Evolutionary conservation across 2,113 vertebrate species (phyloP).

Genomic region (Elephantulus edwardii): DNA sequence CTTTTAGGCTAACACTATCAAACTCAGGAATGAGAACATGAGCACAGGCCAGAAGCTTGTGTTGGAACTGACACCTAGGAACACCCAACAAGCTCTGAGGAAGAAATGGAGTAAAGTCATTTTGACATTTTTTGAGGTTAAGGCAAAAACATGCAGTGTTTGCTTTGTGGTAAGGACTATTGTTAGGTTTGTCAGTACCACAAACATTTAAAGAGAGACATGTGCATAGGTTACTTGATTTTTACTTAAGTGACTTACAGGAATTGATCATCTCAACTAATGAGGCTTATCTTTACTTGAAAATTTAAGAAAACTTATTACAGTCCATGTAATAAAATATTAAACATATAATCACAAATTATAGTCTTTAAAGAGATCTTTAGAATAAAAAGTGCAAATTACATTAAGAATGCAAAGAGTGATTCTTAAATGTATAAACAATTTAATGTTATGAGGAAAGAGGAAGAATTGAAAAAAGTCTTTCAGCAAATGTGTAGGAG

Average conservation of each 20-base stretch:
- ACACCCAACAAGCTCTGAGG: not conserved
- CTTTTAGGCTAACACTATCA: too few relatives aligned
- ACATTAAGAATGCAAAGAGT: not conserved
- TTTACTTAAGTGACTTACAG: not conserved
- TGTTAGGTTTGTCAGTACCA: not conserved
- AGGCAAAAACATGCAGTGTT: not conserved
- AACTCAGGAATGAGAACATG: not conserved
- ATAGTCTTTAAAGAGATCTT: not conserved
- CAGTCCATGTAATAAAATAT: conserved; percentile 4
- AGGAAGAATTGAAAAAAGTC: not conserved
- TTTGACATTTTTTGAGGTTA: not conserved
- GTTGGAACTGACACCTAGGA: not conserved
- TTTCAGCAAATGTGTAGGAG: not conserved
- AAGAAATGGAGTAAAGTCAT: not conserved
- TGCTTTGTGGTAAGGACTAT: not conserved
- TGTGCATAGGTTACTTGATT: not conserved
- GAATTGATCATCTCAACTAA: not conserved
- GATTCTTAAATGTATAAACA: not conserved
- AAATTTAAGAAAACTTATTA: not conserved
- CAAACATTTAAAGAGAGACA: not conserved
- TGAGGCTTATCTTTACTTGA: not conserved
- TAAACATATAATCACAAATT: not conserved
- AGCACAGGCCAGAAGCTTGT: not conserved
- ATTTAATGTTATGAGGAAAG: not conserved
- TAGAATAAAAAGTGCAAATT: not conserved